A percentile compares a stretch with the other conserved stretches of the same genome.
These are phyloP conservation scores for Luperina nickerlii DNA, from an alignment of 2,888 invertebrate genomes.

Conservation along the genomic window DNA sequence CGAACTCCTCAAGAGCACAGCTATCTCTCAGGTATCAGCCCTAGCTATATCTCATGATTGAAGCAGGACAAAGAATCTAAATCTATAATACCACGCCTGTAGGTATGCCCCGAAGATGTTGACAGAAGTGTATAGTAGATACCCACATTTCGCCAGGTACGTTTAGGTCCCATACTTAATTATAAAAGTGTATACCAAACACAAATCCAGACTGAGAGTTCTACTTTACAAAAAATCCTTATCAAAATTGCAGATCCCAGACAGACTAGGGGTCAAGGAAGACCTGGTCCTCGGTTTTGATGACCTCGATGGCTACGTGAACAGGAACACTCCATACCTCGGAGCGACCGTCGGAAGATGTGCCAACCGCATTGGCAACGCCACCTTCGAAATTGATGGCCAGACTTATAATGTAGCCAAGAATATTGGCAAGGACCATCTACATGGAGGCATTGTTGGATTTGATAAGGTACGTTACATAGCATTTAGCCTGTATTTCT, in stretches of 20 bases:
- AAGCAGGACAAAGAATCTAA: background rate
- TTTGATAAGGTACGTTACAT: constrained; percentile 92
- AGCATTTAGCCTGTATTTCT: background rate
- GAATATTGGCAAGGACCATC: constrained; percentile 93
- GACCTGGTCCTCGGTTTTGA: constrained; percentile 97
- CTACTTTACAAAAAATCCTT: too few relatives aligned
- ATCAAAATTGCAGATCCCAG: constrained; percentile 89
- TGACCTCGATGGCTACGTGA: constrained; percentile 91
- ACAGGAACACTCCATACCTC: constrained; percentile 91
- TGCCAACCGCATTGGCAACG: constrained; percentile 95
- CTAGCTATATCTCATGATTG: background rate
- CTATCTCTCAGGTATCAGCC: background rate
- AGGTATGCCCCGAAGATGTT: too few relatives aligned
- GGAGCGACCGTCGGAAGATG: constrained; percentile 97
- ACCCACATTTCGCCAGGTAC: background rate
- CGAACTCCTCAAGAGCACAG: too few relatives aligned
- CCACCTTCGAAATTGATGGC: constrained; percentile 88
- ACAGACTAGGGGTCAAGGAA: constrained; percentile 92
- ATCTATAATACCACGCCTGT: too few relatives aligned
- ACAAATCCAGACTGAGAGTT: background rate
- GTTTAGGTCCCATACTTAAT: background rate
- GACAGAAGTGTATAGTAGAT: background rate
- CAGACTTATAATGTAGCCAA: constrained; percentile 92
- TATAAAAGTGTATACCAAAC: background rate
- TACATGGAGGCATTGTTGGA: constrained; percentile 96